Evolutionary conservation across 2,888 invertebrate species (phyloP), one percentile per base, ranked within the genome.

Genomic region (Apamea crenata): DNA sequence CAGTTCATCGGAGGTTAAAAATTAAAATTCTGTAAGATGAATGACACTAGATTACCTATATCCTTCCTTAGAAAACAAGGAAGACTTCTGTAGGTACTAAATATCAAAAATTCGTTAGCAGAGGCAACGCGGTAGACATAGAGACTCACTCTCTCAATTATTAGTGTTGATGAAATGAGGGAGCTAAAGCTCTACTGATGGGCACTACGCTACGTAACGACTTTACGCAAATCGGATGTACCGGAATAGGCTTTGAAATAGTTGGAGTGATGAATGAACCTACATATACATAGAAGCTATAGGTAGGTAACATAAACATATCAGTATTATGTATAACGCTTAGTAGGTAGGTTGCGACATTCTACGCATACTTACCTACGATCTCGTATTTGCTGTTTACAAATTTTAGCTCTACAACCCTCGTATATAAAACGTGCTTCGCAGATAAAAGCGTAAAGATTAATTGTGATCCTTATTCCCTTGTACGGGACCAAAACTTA

Each of bases 391-490:
- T 77, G 18, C n/a, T 44, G 68, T 73, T 69, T 69, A 78, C 69
- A 83, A 78, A 73, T 69, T 82, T 78, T 50, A 69, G 67, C 25
- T 69, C 77, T 66, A 83, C 77, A 76, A 76, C 66, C 36, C 65
- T 78, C 67, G 63, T 85, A 78, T 83, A 83, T 84, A 87, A 88
- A 86, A 93, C 92, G 91, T 90, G 90, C 90, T 89, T 89, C 88
- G 87, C 82, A 90, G 90, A 91, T 88, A 93, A 93, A 94, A 93
- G 91, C 86, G 90, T 89, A 89, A 90, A 94, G 95, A 95, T 96
- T 95, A 95, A 95, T 94, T 94, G 94, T 95, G 93, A 96, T 95
- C 95, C 95, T 92, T 88, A 92, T 92, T 92, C 92, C 91, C 93
- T 93, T 92, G 93, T 94, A 91, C 91, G 91, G 92, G 92, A 94